Base-by-base conservation (phyloP, 2,113 vertebrate species). In the Cricetomys ansorgei region DNA sequence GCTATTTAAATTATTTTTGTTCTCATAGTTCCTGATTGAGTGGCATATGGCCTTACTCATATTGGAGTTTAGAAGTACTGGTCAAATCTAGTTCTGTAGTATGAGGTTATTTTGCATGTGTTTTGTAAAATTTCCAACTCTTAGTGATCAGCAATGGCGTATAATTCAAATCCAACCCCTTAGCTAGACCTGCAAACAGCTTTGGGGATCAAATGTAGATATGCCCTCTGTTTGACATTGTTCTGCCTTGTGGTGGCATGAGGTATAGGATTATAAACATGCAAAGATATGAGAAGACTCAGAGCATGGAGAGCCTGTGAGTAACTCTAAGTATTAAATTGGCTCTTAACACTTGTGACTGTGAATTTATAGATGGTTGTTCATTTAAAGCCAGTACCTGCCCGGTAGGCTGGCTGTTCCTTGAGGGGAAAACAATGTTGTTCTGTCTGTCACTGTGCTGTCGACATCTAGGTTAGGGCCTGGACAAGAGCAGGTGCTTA, bases 11-110 rank as follows among this genome's bases (percentile, higher is more conserved):
- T 83, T 55, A 59, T 84, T 91, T 85, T 89, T 70, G 50, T 73
- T 92, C 29, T 75, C 76, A 57, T 67, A 69, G 59, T 95, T 95
- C 77, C 73, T 91, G n/a, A 80, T 48, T 69, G 27, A 48, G 55
- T 92, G 65, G 19, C 40, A 50, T 29, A 6, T 73, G 50, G 27
- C 70, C 73, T 45, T 89, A 89, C 13, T 40, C 50, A 95, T 45
- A 89, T 53, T 88, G 70, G 37, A 90, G 87, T 92, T 75, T 62
- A 37, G 34, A 94, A 72, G 50, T 85, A 10, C 70, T 72, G 40
- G 62, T 53, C 89, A 79, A 9, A 85, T 80, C 37, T 48, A 40
- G 6, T 72, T 72, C 85, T 73, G 83, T 81, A 23, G 15, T 95
- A 0, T 92, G 25, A 73, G 70, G 15, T 88, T 88, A 70, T 57